Evolutionary conservation across 2,113 vertebrate species (phyloP).

Genomic region (Stigmatopora nigra): DNA sequence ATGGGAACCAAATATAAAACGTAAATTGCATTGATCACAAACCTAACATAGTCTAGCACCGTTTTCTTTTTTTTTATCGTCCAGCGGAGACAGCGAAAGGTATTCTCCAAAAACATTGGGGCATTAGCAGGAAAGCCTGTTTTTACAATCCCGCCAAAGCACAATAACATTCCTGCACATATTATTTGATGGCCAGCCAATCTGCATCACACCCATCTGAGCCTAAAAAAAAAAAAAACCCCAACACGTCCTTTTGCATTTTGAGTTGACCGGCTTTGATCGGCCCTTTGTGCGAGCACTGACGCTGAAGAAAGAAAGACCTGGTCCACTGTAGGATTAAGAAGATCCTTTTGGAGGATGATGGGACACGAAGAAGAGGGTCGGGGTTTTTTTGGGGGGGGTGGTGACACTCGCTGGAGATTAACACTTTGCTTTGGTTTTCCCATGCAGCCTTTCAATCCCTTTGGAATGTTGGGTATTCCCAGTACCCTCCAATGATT

Average conservation of each 20-base stretch:
- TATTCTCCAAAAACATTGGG: background rate
- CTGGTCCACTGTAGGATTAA: conserved; percentile 41
- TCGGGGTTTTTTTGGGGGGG: background rate
- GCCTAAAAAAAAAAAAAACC: conserved; percentile 13
- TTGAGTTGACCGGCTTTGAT: conserved; percentile 34
- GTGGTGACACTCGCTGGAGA: conserved; percentile 35
- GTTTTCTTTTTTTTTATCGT: background rate
- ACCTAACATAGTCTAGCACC: background rate
- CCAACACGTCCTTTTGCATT: conserved; percentile 15
- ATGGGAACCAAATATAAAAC: too few relatives aligned
- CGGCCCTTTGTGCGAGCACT: conserved; percentile 31
- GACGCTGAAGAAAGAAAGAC: conserved; percentile 14
- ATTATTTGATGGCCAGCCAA: background rate
- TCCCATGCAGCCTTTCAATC: conserved; percentile 49
- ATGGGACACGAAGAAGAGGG: conserved; percentile 32
- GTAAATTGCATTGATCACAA: background rate
- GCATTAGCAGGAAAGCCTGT: background rate
- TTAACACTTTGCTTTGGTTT: conserved; percentile 57
- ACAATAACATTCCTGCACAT: conserved; percentile 2
- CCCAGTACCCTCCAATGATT: conserved; percentile 34
- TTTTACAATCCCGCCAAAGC: background rate
- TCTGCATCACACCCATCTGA: background rate
- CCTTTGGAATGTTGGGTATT: conserved; percentile 46
- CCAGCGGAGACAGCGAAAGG: background rate
- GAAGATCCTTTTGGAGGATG: conserved; percentile 28